A percentile compares a stretch with the other conserved stretches of the same genome.
Evolutionary conservation across 35 echinoderm and acorn worm genomes (phyloP).

Genomic region (Lytechinus pictus): DNA sequence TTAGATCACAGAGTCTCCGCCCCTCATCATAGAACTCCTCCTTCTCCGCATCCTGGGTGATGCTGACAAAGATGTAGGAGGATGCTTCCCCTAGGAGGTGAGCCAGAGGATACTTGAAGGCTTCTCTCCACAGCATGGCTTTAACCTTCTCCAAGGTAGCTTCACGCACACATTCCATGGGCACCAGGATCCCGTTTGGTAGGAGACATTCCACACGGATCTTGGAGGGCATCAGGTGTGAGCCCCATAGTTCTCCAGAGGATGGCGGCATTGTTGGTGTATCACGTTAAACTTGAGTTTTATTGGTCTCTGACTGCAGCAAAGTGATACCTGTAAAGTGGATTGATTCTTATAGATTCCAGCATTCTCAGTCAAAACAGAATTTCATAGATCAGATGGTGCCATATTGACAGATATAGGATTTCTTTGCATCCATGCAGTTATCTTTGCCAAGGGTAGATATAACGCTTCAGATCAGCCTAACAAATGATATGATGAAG

Average conservation of each 20-base stretch:
- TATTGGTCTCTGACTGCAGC: neutral
- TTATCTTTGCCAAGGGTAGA: neutral
- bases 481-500: no score
- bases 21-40: constrained; percentile 99
- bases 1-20: constrained; percentile 86
- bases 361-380: neutral
- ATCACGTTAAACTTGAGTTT: neutral
- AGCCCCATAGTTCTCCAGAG: constrained; percentile 99
- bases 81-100: constrained; percentile 77
- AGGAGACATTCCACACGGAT: constrained; percentile 89
- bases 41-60: constrained; percentile 93
- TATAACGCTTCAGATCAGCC: no score
- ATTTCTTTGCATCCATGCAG: neutral
- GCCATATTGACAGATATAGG: no score
- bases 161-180: constrained; percentile 91
- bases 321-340: no score
- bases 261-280: constrained; percentile 86
- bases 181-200: constrained; percentile 87
- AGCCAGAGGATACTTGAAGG: constrained; percentile 76
- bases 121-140: constrained; percentile 82
- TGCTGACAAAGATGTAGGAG: constrained; percentile 96
- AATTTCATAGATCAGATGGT: neutral
- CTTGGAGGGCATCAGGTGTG: constrained; percentile 94
- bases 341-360: neutral
- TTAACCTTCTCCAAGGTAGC: constrained; percentile 89